Conservation (phyloP, 2,113 vertebrate genomes). For the Osmerus mordax region DNA sequence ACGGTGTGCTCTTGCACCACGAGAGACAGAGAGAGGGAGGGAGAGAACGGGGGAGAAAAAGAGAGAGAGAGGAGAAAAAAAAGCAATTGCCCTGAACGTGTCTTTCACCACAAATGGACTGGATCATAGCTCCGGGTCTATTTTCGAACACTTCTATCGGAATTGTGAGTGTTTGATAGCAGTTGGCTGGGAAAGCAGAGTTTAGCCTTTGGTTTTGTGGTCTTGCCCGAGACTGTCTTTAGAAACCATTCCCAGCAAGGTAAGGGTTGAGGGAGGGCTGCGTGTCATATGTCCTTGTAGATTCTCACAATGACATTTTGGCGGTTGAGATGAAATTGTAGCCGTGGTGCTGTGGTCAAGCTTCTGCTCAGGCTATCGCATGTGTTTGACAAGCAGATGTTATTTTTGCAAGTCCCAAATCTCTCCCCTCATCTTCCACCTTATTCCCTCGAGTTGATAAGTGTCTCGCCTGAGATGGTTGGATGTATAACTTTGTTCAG, state of each 20-base stretch:
- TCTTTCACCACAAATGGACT: slow-evolving; percentile 64
- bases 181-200: slow-evolving; percentile 68
- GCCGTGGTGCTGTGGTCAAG: slow-evolving; percentile 23
- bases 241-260: slow-evolving; percentile 72
- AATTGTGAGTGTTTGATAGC: slow-evolving; percentile 73
- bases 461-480: slow-evolving; percentile 26
- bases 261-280: slow-evolving; percentile 43
- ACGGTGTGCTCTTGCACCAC: slow-evolving; percentile 41
- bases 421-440: slow-evolving; percentile 62
- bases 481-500: slow-evolving; percentile 20
- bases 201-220: slow-evolving; percentile 63
- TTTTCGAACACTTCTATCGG: slow-evolving; percentile 68
- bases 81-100: slow-evolving; percentile 29
- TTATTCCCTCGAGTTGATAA: slow-evolving; percentile 31
- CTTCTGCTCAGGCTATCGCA: slow-evolving; percentile 40
- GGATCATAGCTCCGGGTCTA: slow-evolving; percentile 57
- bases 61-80: slow-evolving; percentile 20
- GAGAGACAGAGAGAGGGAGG: slow-evolving; percentile 52
- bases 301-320: slow-evolving; percentile 55
- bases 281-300: slow-evolving; percentile 64
- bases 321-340: slow-evolving; percentile 57
- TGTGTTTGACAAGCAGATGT: slow-evolving; percentile 61
- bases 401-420: slow-evolving; percentile 63
- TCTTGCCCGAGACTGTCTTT: slow-evolving; percentile 71
- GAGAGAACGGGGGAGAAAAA: slow-evolving; percentile 12